Conservation (phyloP, 2,888 invertebrate species). For the Lymantria dispar region DNA sequence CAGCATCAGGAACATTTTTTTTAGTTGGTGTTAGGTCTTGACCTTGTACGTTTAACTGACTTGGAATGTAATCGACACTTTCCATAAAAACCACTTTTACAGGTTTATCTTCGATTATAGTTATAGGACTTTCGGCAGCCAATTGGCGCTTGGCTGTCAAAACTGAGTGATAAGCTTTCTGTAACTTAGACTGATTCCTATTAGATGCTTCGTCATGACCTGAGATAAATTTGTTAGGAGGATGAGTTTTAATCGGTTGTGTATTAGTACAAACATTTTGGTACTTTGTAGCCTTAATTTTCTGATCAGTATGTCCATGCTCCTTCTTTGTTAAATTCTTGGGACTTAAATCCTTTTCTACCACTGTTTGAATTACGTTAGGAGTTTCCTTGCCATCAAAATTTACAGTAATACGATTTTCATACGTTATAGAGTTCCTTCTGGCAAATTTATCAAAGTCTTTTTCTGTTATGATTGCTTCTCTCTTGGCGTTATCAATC, state of each 20-base stretch:
- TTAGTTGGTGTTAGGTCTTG: conserved; percentile 62
- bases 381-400: conserved; percentile 58
- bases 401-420: conserved; percentile 65
- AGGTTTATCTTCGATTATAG: conserved; percentile 74
- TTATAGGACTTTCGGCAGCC: conserved; percentile 50
- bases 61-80: conserved; percentile 50
- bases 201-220: conserved; percentile 46
- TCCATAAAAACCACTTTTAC: conserved; percentile 74
- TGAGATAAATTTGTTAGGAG: conserved; percentile 31
- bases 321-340: conserved; percentile 57
- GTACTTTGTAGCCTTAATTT: conserved; percentile 50
- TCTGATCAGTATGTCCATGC: conserved; percentile 45
- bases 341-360: conserved; percentile 49
- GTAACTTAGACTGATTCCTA: conserved; percentile 67
- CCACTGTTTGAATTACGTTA: conserved; percentile 58
- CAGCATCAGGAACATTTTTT: conserved; percentile 38
- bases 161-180: conserved; percentile 68
- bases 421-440: conserved; percentile 69
- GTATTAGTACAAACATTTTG: conserved; percentile 37
- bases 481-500: conserved; percentile 46
- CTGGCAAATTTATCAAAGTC: conserved; percentile 76
- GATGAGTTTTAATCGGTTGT: conserved; percentile 40
- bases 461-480: conserved; percentile 69
- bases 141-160: conserved; percentile 64
- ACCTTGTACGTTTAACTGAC: conserved; percentile 61